phyloP scores from a whole-genome alignment of 2,888 invertebrate species.

The Trissolcus brochymenae region DNA sequence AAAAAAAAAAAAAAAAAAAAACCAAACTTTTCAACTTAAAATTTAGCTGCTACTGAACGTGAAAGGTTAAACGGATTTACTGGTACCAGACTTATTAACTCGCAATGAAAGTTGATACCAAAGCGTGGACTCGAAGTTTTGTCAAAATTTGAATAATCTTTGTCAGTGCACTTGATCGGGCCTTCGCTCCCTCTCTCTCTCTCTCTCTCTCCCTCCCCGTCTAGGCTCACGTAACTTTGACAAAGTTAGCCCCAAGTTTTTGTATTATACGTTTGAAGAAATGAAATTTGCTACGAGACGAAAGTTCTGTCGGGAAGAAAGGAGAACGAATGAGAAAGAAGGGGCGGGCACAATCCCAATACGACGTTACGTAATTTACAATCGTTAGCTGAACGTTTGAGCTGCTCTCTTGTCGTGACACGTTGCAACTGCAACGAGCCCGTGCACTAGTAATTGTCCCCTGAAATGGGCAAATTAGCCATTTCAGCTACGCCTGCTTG shows the following conservation, averaged over 20 bases:
- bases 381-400: constrained; percentile 30
- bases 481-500: constrained; percentile 31
- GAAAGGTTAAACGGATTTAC: constrained; percentile 70
- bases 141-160: constrained; percentile 60
- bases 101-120: constrained; percentile 73
- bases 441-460: constrained; percentile 50
- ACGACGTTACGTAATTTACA: constrained; percentile 32
- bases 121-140: constrained; percentile 63
- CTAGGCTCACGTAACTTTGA: constrained; percentile 33
- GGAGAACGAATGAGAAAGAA: not conserved
- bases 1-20: too few relatives aligned
- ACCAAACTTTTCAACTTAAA: too few relatives aligned
- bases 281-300: constrained; percentile 36
- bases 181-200: not conserved
- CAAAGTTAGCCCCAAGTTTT: constrained; percentile 38
- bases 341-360: constrained; percentile 20
- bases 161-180: constrained; percentile 50
- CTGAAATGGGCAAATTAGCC: constrained; percentile 58
- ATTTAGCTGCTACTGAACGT: constrained; percentile 25
- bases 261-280: constrained; percentile 41
- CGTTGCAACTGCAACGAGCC: constrained; percentile 33
- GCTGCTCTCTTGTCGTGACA: constrained; percentile 11
- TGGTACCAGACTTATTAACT: constrained; percentile 73
- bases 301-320: constrained; percentile 14
- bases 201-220: not conserved